Evolutionary conservation across 2,113 vertebrate species (phyloP), one percentile per base, ranked within the genome.

Genomic region (Diphyllodes magnificus): DNA sequence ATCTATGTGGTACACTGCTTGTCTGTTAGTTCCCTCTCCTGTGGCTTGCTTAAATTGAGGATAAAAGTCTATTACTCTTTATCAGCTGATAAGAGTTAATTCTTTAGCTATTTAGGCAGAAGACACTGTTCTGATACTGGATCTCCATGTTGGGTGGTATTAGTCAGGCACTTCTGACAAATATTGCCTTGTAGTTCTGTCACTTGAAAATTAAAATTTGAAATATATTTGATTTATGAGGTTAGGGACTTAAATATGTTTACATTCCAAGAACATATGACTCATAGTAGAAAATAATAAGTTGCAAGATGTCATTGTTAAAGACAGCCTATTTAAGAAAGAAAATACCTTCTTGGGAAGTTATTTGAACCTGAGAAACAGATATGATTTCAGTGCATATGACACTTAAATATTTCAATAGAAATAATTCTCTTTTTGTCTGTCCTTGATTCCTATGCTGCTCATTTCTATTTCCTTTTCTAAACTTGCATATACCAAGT

Each of bases 71-170:
- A 10, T 82, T 94, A 50, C 19, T 81, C 39, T 71, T 86, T 68
- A 78, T 88, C 85, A 79, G 31, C 49, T 84, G 85, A 56, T 95
- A 78, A 93, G 68, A 92, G 37, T 88, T 95, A 96, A 86, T 90
- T 94, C 85, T 81, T 83, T 11, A 71, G 79, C 42, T 92, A 24
- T 88, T 70, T 61, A 73, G 56, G 35, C 64, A 80, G 51, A 83
- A 88, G 51, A 44, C 50, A 35, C 45, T 87, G 31, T 47, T 88
- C 84, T 92, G 54, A 51, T 90, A 39, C 44, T 73, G 42, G 9
- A 35, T 82, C 68, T 66, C 71, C 25, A 27, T 75, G 64, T 35
- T 18, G 7, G 30, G 12, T 85, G 66, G 15, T 72, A 70, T 95
- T 82, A 77, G 30, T 84, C 73, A 82, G 24, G 39, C 56, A 64